Evolutionary conservation across 1,140 invertebrate genomes (phyloP), one percentile per base, ranked within the genome.

Genomic region (Penaeus vannamei): DNA sequence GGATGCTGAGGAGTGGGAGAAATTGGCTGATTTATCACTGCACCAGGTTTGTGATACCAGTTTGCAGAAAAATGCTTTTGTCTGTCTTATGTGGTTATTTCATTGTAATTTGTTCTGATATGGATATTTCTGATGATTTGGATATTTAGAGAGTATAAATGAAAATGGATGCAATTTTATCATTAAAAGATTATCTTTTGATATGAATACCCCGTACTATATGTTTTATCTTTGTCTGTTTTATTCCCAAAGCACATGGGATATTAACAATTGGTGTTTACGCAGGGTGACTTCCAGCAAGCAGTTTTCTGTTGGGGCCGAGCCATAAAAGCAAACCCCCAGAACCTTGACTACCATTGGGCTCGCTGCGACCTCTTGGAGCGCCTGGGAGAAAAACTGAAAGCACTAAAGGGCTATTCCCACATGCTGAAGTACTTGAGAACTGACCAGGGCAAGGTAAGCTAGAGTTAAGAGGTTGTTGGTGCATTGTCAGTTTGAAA

Each of bases 1-100:
- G 1, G 95, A 95, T 90, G 94, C 95, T 1, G 96, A 97, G 90
- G 95, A 97, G 92, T 99, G 98, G 98, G 94, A 96, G 29, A 94
- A 96, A 90, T 93, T 99, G 26, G 98, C 97, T 5, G 95, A 96
- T 90, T 93, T 97, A 90, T 96, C 96, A 29, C 92, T 96, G 23
- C 95, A 97, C 91, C 94, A 95, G 88, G 95, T 95, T 23, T 95
- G 98, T 92, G 92, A 95, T 23, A 95, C n/a, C 10, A 95, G 87
- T 96, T 97, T 20, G 19, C 14, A 29, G 80, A 12, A 66, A 46
- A 66, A 81, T 42, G 36, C 36, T 4, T 42, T 42, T 42, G 1
- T 42, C 8, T 42, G 36, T 42, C 36, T 42, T 42, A 42, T 42
- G 36, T 42, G 8, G 8, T 42, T 42, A 5, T 42, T 42, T 42